phyloP scores from a whole-genome alignment of 92 coral and sea anemone species.

The Parazoanthus atlanticus region DNA sequence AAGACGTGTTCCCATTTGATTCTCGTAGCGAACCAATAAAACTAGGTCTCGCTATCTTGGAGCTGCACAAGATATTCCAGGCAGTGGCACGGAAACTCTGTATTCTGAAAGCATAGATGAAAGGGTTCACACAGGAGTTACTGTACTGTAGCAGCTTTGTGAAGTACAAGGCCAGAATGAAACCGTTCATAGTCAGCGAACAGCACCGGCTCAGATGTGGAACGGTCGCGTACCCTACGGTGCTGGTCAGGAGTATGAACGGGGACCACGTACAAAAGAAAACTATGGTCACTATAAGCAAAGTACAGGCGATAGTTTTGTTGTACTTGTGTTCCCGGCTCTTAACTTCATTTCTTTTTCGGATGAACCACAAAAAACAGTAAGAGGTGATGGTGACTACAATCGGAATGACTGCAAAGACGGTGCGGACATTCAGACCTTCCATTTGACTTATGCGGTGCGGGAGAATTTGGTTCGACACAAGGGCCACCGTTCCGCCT shows the following conservation, averaged over 20 bases:
- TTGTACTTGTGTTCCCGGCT: not conserved
- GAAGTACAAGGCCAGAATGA: not conserved
- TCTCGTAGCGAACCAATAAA: not conserved
- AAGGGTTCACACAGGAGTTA: conserved; percentile 20
- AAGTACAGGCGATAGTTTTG: not conserved
- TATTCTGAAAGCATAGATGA: conserved; percentile 6
- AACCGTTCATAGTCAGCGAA: not conserved
- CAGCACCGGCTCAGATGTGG: not conserved
- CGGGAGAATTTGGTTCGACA: not conserved
- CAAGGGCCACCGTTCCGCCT: not conserved
- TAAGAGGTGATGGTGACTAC: conserved; percentile 4
- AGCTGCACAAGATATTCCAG: not conserved
- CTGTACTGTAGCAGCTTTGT: conserved; percentile 19
- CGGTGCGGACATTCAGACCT: conserved; percentile 1
- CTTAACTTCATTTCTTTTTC: not conserved
- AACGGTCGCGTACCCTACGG: not conserved
- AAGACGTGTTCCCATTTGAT: not conserved
- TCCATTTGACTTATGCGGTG: not conserved
- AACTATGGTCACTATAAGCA: conserved; percentile 1
- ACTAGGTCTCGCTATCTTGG: not conserved
- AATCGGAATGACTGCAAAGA: not conserved
- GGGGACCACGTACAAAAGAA: conserved; percentile 25
- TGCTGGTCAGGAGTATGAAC: not conserved
- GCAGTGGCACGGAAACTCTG: conserved; percentile 1
- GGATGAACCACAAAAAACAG: not conserved